A percentile compares a stretch with the other conserved stretches of the same genome.
phyloP scores from a whole-genome alignment of 2,888 invertebrate genomes.

The Andrena hattorfiana region DNA sequence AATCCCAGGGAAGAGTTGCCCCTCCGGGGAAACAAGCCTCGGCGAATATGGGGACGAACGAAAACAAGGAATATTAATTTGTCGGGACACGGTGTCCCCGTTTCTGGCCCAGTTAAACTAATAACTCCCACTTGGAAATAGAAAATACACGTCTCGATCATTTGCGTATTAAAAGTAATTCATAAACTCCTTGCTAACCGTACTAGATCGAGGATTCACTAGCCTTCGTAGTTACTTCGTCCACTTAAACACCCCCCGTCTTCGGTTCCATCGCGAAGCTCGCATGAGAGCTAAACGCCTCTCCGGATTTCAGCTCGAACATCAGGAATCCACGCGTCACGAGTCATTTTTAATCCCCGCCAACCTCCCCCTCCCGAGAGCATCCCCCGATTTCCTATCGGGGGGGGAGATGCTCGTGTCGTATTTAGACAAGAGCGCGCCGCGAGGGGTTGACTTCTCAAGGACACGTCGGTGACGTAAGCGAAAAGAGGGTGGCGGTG shows the following conservation, averaged over 20 bases:
- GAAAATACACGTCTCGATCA: not conserved
- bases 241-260: no score
- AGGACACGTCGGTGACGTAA: slow-evolving; percentile 68
- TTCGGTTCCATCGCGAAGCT: no score
- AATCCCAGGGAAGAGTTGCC: slow-evolving; percentile 27
- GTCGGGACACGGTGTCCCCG: not conserved
- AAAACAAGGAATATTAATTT: slow-evolving; percentile 20
- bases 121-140: not conserved
- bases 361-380: no score
- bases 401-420: not conserved
- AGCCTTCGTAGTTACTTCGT: no score
- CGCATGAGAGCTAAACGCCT: no score
- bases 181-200: no score
- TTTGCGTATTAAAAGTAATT: no score
- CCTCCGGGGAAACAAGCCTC: slow-evolving; percentile 13
- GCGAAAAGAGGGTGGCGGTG: slow-evolving; percentile 53
- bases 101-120: not conserved
- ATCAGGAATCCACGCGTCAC: no score
- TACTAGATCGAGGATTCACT: no score
- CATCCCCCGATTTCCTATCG: not conserved
- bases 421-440: slow-evolving; percentile 50
- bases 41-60: slow-evolving; percentile 27
- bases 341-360: no score
- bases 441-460: slow-evolving; percentile 62
- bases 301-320: no score